These are phyloP conservation scores for Peromyscus eremicus DNA, from an alignment of 2,797 vertebrate species.

Conservation along the genomic window DNA sequence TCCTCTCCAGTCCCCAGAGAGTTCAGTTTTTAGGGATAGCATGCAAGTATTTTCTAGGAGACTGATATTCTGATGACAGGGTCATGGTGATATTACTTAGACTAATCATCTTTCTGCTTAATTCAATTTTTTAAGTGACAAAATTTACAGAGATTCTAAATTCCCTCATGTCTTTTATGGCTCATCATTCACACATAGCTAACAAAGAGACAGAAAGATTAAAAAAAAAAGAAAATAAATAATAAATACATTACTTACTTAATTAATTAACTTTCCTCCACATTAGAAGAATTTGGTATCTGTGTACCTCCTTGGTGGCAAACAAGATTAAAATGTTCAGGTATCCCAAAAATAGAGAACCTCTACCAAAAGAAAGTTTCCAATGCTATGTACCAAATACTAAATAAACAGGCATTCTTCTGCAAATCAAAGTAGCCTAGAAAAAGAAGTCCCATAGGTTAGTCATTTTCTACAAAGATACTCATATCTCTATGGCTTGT, in stretches of 20 bases:
- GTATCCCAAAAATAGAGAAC: not conserved
- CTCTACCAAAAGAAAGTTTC: not conserved
- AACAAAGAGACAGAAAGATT: not conserved
- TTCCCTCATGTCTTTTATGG: not conserved
- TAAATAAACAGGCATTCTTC: not conserved
- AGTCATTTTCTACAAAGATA: not conserved
- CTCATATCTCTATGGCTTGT: not conserved
- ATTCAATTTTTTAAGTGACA: constrained; percentile 31
- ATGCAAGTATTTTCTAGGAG: not conserved
- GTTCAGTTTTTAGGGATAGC: constrained; percentile 18
- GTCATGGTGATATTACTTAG: not conserved
- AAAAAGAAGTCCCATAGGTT: not conserved
- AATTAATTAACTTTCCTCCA: not conserved
- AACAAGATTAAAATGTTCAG: not conserved
- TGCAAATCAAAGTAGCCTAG: not conserved
- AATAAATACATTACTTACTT: not conserved
- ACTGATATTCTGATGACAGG: not conserved
- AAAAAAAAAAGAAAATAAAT: not conserved
- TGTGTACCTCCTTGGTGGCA: not conserved
- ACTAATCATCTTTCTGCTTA: not conserved
- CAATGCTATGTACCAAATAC: not conserved
- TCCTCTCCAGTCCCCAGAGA: too few species aligned
- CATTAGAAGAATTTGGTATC: not conserved
- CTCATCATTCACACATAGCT: not conserved
- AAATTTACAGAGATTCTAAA: constrained; percentile 26